phyloP scores from a whole-genome alignment of 1,140 invertebrate species.

The Vanessa tameamea region DNA sequence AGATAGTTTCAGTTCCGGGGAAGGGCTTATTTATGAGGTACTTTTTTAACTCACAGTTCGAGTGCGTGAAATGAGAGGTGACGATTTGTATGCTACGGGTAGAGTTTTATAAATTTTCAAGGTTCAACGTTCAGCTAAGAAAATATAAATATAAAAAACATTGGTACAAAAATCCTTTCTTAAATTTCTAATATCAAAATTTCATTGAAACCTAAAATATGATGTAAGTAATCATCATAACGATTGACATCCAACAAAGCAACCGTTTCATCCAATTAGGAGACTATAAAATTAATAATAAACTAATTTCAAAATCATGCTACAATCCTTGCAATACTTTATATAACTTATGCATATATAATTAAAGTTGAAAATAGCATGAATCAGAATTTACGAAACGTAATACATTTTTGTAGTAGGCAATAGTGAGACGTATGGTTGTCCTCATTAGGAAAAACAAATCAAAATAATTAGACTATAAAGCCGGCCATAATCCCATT shows the following conservation, averaged over 20 bases:
- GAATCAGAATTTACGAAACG: not conserved
- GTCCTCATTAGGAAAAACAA: conserved; percentile 74
- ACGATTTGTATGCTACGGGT: too few species aligned
- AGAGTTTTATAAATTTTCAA: too few species aligned
- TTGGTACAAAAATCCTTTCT: too few species aligned
- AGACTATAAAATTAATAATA: conserved; percentile 59
- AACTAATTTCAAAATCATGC: conserved; percentile 32
- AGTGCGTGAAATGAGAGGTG: too few species aligned
- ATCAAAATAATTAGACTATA: conserved; percentile 76
- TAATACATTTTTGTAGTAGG: conserved; percentile 12
- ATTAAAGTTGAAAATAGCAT: conserved; percentile 36
- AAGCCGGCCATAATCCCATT: conserved; percentile 62
- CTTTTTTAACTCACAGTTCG: too few species aligned
- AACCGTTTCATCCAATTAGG: conserved; percentile 66
- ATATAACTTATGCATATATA: conserved; percentile 13
- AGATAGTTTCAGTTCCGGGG: too few species aligned
- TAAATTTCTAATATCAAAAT: not conserved
- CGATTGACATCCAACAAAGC: conserved; percentile 45
- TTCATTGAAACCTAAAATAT: not conserved
- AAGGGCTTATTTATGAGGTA: too few species aligned
- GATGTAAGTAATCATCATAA: conserved; percentile 5
- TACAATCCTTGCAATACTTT: conserved; percentile 1
- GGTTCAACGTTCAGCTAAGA: too few species aligned
- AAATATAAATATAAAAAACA: too few species aligned
- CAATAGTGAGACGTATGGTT: conserved; percentile 55